These are phyloP conservation scores for Protodeltote pygarga DNA, from an alignment of 2,888 invertebrate genomes.

Conservation along the genomic window DNA sequence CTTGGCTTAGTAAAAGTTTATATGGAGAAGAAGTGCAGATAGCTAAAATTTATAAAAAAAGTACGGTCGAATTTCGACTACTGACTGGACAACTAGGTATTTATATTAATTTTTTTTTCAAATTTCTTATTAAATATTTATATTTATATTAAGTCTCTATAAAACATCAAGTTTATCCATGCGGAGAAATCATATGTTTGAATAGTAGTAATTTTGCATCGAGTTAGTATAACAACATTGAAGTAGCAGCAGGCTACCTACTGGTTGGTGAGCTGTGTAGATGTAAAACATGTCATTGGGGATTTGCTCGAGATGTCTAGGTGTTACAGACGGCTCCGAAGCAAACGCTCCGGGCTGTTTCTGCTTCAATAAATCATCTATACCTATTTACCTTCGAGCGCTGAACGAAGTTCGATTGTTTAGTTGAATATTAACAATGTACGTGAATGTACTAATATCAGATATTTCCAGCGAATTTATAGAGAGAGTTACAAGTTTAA, in stretches of 20 bases:
- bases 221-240: constrained; percentile 53
- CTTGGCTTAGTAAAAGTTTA: too few relatives aligned
- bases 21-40: too few relatives aligned
- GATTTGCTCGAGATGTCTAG: constrained; percentile 57
- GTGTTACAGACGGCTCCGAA: constrained; percentile 33
- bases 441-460: constrained; percentile 3
- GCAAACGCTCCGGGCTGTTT: constrained; percentile 39
- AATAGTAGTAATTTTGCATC: constrained; percentile 38
- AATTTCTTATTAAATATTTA: too few relatives aligned
- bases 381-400: constrained; percentile 21
- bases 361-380: constrained; percentile 42
- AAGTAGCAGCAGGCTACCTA: constrained; percentile 47
- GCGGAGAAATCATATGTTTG: constrained; percentile 44
- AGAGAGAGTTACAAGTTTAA: too few relatives aligned
- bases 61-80: too few relatives aligned
- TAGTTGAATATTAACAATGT: constrained; percentile 40
- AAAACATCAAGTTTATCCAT: constrained; percentile 12
- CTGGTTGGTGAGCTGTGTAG: constrained; percentile 50
- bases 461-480: too few relatives aligned
- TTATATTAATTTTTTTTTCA: too few relatives aligned
- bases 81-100: too few relatives aligned
- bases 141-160: too few relatives aligned
- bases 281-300: constrained; percentile 56
- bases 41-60: too few relatives aligned
- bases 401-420: constrained; percentile 46